Percentiles rank a stretch among this genome's conserved stretches.
Evolutionary conservation across 2,113 vertebrate species (phyloP).

Genomic region (Maccullochella peelii): DNA sequence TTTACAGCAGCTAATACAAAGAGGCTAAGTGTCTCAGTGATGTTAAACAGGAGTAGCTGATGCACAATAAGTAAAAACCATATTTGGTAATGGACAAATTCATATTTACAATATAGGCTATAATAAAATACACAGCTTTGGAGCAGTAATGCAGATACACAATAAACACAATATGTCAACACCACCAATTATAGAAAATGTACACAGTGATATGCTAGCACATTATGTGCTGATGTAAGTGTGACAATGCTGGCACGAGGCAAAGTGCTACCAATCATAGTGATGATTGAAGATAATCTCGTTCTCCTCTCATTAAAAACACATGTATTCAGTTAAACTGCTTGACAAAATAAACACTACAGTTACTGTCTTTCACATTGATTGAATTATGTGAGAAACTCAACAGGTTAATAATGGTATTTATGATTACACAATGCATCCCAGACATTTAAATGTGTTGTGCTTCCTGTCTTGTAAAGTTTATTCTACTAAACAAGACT

Average conservation of each 20-base stretch:
- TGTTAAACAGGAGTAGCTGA: slow-evolving; percentile 10
- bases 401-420: neutral
- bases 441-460: neutral
- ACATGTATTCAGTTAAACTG: neutral
- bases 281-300: neutral
- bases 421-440: neutral
- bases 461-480: slow-evolving; percentile 13
- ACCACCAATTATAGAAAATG: neutral
- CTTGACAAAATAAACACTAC: neutral
- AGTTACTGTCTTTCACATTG: neutral
- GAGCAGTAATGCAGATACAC: neutral
- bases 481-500: slow-evolving; percentile 11
- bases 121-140: neutral
- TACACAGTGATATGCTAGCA: neutral
- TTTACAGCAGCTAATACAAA: slow-evolving; percentile 13
- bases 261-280: neutral
- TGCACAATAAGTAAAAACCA: neutral
- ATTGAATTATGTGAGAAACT: slow-evolving; percentile 13
- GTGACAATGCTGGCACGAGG: neutral
- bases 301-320: neutral
- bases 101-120: neutral
- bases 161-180: neutral
- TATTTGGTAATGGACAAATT: neutral
- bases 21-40: neutral
- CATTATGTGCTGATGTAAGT: slow-evolving; percentile 5